Evolutionary conservation across 2,113 vertebrate species (phyloP).

Genomic region (Forbesichthys agassizii): DNA sequence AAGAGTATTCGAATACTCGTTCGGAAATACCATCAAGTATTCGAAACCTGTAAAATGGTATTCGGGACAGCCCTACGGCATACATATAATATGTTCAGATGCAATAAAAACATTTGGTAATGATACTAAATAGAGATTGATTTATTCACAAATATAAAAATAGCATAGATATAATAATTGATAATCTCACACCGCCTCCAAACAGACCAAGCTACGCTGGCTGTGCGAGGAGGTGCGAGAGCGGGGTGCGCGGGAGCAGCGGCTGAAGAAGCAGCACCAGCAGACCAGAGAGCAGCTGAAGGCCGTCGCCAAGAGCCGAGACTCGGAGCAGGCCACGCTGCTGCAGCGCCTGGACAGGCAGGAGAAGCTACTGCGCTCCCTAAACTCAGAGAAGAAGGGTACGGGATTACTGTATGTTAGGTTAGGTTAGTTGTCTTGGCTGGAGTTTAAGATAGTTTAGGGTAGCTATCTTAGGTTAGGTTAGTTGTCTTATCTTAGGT

Average conservation of each 20-base stretch:
- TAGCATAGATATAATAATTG: no score
- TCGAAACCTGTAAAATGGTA: no score
- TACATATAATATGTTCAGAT: no score
- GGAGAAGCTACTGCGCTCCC: constrained; percentile 83
- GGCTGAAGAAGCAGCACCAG: constrained; percentile 73
- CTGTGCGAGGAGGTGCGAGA: constrained; percentile 89
- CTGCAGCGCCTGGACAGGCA: constrained; percentile 83
- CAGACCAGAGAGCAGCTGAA: constrained; percentile 83
- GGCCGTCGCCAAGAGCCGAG: constrained; percentile 76
- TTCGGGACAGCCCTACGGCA: no score
- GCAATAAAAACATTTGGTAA: no score
- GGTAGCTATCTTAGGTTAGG: no score
- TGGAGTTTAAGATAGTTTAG: no score
- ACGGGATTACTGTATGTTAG: neutral
- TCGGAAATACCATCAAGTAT: no score
- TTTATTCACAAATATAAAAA: neutral
- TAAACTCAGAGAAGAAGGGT: constrained; percentile 88
- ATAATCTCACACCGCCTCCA: neutral
- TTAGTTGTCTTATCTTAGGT: no score
- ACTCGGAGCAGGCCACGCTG: constrained; percentile 79
- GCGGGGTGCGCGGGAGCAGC: constrained; percentile 78
- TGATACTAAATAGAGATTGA: no score
- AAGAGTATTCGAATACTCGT: no score
- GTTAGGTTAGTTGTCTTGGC: no score
- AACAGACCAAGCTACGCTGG: constrained; percentile 79